phyloP scores from a whole-genome alignment of 2,113 vertebrate species.

The Melanotaenia duboulayi region DNA sequence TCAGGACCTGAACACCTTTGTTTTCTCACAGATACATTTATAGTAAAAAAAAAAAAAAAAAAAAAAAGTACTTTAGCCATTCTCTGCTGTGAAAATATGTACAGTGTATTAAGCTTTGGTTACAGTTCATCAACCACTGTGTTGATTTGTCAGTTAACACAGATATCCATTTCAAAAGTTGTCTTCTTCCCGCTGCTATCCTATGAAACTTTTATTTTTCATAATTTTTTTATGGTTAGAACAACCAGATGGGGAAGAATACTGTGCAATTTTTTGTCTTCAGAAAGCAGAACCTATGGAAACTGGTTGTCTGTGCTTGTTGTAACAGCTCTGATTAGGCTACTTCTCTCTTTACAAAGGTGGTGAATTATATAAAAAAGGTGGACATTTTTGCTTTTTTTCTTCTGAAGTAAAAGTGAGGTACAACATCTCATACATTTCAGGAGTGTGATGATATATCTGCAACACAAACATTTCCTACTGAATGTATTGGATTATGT shows the following conservation, averaged over 20 bases:
- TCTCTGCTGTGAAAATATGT: background rate
- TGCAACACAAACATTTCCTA: slow-evolving; percentile 31
- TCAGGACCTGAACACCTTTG: background rate
- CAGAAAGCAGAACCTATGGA: slow-evolving; percentile 6
- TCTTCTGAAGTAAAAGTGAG: slow-evolving; percentile 27
- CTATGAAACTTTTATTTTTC: background rate
- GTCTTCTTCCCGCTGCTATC: background rate
- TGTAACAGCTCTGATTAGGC: background rate
- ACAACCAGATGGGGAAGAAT: slow-evolving; percentile 8
- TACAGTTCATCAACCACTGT: background rate
- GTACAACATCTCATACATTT: slow-evolving; percentile 41
- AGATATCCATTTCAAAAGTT: slow-evolving; percentile 36
- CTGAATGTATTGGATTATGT: slow-evolving; percentile 29
- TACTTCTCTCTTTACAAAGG: slow-evolving; percentile 9
- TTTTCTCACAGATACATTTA: background rate
- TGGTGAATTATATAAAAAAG: slow-evolving; percentile 5
- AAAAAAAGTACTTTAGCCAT: slow-evolving; percentile 3
- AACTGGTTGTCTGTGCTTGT: slow-evolving; percentile 43
- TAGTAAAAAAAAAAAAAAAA: slow-evolving; percentile 31
- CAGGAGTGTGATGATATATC: slow-evolving; percentile 18
- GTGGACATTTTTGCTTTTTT: background rate
- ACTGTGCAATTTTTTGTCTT: slow-evolving; percentile 6
- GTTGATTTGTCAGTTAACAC: slow-evolving; percentile 5
- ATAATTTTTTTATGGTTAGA: background rate
- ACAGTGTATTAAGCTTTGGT: slow-evolving; percentile 53